Base-by-base conservation (phyloP, 2,888 invertebrate species). In the Acholoe squamosa region DNA sequence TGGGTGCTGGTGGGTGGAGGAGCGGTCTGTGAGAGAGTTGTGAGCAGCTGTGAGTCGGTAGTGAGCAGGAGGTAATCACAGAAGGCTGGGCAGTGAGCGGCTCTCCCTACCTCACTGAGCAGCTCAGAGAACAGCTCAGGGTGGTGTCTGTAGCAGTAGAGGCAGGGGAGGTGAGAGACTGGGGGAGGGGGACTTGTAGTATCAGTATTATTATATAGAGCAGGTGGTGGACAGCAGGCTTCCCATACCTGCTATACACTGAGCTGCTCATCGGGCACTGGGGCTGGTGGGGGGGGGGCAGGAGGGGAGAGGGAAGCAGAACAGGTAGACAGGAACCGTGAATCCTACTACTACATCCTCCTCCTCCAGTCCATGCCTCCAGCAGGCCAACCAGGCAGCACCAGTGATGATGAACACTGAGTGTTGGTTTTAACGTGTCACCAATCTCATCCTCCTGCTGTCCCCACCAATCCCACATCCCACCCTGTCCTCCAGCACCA, bases 21-120 rank as follows among this genome's bases (percentile, higher is more conserved):
- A 14, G 71, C 71, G 14, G 14, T n/a, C 71, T 71, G 71, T 7
- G 14, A 1, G 71, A 71, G 28, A 25, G 71, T 33, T 51, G 84
- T 84, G 84, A 34, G 84, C n/a, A 28, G 51, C 43, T n/a, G 77
- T 77, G 77, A 77, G 77, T 33, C 19, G 34, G 7, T 33, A 31
- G 77, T 19, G 77, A 34, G 31, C 77, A 77, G 33, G n/a, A 51
- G 84, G 51, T 34, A 43, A 84, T 84, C 43, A 51, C 84, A 84
- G 33, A 80, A 16, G n/a, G 71, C 28, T 5, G 71, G 71, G 25
- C 22, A 61, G 22, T 61, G 43, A 43, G 61, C 61, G 19, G 61
- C 61, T 61, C 22, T 19, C 61, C 22, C 61, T 54, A 19, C 54
- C 19, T 43, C 67, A 67, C 25, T n/a, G 28, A 67, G 77, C 77